phyloP scores from a whole-genome alignment of 2,797 vertebrate genomes.

The Takifugu rubripes region DNA sequence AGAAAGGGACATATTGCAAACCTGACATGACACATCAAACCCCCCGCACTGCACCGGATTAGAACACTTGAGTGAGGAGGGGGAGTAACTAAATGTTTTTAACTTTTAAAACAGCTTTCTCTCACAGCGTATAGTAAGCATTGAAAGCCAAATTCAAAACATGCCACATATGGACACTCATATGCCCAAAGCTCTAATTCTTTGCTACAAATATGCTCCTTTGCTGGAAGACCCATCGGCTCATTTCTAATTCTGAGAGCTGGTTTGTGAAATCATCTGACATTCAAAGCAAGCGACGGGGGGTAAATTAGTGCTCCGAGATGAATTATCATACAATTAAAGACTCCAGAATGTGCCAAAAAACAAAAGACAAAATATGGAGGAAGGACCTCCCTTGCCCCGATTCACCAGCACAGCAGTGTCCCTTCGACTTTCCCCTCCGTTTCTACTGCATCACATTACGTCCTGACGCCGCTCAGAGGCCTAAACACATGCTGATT shows the following conservation, averaged over 20 bases:
- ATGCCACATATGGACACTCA: conserved; percentile 66
- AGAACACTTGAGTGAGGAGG: conserved; percentile 41
- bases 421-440: conserved; percentile 20
- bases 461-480: neutral
- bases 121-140: neutral
- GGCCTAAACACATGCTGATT: conserved; percentile 12
- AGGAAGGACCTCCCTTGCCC: conserved; percentile 68
- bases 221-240: conserved; percentile 72
- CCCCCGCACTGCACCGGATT: conserved; percentile 55
- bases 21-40: conserved; percentile 68
- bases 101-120: neutral
- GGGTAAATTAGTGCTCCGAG: conserved; percentile 92
- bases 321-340: conserved; percentile 95
- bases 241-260: conserved; percentile 89
- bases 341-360: conserved; percentile 85
- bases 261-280: conserved; percentile 83
- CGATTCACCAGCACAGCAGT: conserved; percentile 39
- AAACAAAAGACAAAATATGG: conserved; percentile 79
- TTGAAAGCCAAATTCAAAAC: conserved; percentile 30
- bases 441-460: conserved; percentile 6
- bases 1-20: conserved; percentile 75
- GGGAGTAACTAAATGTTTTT: conserved; percentile 16
- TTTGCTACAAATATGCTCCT: conserved; percentile 76
- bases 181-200: conserved; percentile 61
- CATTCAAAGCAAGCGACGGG: conserved; percentile 81